Evolutionary conservation across 2,888 invertebrate genomes (phyloP), one percentile per base, ranked within the genome.

Genomic region (Limnephilus rhombicus): DNA sequence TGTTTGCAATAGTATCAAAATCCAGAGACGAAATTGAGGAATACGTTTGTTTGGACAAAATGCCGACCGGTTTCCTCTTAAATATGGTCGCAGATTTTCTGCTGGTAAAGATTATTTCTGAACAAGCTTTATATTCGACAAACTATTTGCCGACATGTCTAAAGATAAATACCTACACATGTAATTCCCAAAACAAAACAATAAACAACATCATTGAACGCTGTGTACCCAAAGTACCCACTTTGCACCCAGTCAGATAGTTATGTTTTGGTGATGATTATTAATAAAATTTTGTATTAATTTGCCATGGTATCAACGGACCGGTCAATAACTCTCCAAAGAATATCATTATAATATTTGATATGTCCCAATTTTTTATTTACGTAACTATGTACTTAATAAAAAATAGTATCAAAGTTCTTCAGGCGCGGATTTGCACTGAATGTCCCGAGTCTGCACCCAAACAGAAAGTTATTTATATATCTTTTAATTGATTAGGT

Each of bases 371-470:
- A 24, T 68, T 24, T 68, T 68, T 53, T 24, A 68, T 68, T 24
- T 24, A 24, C 24, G 24, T n/a, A 24, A 18, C 9, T 15, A 4
- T 83, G 83, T 83, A 83, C 82, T 34, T 13, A 12, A 3, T 7
- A 34, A 12, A 31, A 83, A 34, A 83, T 31, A 18, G 37, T 83
- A 24, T 37, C 24, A 68, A 68, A 68, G 68, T 68, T 68, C 68
- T 68, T 68, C 68, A 7, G 68, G n/a, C 83, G 7, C 5, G 37
- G 18, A 37, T 83, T 83, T 83, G 83, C 41, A 83, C 83, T 7
- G 37, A 83, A 83, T 83, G 83, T 83, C 37, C 83, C n/a, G 37
- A 83, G 37, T 83, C 41, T 83, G 83, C 24, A 83, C 83, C n/a
- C 34, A 41, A 83, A 83, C 34, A 24, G 83, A 83, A 68, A 9